A percentile compares a stretch with the other conserved stretches of the same genome.
phyloP scores from a whole-genome alignment of 2,888 invertebrate species.

The Eutolmus rufibarbis region DNA sequence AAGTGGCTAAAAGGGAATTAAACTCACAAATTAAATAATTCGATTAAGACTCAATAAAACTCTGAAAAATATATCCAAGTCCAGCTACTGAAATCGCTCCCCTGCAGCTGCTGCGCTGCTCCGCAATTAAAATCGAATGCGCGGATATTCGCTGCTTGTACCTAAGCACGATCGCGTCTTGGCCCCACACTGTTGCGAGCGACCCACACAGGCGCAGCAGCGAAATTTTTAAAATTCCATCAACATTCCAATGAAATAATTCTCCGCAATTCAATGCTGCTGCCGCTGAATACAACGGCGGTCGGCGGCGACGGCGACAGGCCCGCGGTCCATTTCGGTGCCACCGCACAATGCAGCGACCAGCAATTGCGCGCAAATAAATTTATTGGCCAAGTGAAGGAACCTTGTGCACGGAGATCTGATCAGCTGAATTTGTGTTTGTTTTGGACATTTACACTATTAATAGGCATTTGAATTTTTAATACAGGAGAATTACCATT shows the following conservation, averaged over 20 bases:
- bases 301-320: not conserved
- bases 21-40: not conserved
- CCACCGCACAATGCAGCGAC: not conserved
- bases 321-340: not conserved
- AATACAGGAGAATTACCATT: conserved; percentile 21
- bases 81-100: not conserved
- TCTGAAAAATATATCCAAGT: not conserved
- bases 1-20: not conserved
- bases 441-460: conserved; percentile 29
- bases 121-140: conserved; percentile 6
- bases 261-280: conserved; percentile 10
- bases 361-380: conserved; percentile 32
- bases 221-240: conserved; percentile 25
- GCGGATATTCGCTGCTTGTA: not conserved
- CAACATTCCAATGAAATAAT: conserved; percentile 21
- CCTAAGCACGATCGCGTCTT: not conserved
- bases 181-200: not conserved
- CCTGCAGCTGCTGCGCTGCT: not conserved
- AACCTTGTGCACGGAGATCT: not conserved
- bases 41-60: not conserved
- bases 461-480: conserved; percentile 39
- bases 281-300: not conserved
- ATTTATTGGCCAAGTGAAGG: conserved; percentile 25
- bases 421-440: conserved; percentile 14
- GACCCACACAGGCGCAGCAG: not conserved